Conservation (phyloP, 2,888 invertebrate species). For the Dolichopus griseipennis region DNA sequence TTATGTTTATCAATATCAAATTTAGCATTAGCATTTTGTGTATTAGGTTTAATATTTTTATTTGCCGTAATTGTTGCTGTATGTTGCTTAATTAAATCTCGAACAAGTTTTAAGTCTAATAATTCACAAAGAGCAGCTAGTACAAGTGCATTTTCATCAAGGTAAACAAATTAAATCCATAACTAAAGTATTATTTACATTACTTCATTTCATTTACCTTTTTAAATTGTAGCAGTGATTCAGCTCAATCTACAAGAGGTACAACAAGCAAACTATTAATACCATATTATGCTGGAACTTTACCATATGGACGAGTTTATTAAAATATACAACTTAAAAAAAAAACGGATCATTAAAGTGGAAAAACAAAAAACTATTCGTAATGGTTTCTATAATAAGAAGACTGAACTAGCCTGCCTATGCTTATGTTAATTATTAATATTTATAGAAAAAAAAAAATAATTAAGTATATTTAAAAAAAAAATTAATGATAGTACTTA, state of each 20-base stretch:
- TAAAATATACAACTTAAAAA: slow-evolving; percentile 25
- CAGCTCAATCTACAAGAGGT: slow-evolving; percentile 39
- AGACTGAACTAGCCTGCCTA: not conserved
- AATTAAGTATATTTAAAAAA: no score
- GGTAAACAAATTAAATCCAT: slow-evolving; percentile 20
- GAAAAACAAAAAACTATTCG: not conserved
- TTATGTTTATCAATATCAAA: slow-evolving; percentile 68
- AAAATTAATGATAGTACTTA: not conserved
- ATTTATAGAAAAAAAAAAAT: no score
- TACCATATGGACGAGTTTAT: slow-evolving; percentile 42
- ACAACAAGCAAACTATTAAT: slow-evolving; percentile 37
- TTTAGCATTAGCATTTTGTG: slow-evolving; percentile 65
- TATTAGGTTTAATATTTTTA: slow-evolving; percentile 62
- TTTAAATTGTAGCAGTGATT: slow-evolving; percentile 34
- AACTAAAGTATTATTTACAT: not conserved
- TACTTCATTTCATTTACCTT: not conserved
- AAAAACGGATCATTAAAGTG: slow-evolving; percentile 10
- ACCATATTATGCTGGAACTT: slow-evolving; percentile 38
- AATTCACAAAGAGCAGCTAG: slow-evolving; percentile 20
- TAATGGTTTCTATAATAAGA: not conserved
- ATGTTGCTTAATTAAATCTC: slow-evolving; percentile 55
- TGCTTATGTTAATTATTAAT: not conserved
- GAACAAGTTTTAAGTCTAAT: slow-evolving; percentile 34
- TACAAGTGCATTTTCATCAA: slow-evolving; percentile 24
- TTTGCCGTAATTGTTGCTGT: slow-evolving; percentile 62